Conservation (phyloP, 2,888 invertebrate species). For the Spisula subtruncata region DNA sequence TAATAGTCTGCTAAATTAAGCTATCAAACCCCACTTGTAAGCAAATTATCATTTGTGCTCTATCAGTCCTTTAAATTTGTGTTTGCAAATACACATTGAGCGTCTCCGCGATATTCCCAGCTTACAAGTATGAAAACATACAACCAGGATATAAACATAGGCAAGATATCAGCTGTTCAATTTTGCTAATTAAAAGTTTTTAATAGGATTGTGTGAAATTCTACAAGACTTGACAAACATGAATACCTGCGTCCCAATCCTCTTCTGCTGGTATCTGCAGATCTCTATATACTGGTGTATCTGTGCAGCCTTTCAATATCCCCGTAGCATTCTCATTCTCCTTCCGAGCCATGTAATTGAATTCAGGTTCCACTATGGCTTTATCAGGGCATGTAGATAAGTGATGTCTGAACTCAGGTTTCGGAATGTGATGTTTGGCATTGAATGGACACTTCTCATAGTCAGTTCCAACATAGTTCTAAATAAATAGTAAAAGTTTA, state of each 20-base stretch:
- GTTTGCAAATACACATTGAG: no score
- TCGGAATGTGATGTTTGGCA: constrained; percentile 82
- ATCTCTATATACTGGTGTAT: constrained; percentile 74
- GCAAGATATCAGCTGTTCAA: no score
- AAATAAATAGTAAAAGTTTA: constrained; percentile 36
- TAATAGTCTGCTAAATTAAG: no score
- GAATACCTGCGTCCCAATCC: constrained; percentile 77
- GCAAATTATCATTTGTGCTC: no score
- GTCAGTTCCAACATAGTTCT: constrained; percentile 79
- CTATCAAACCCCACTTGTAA: no score
- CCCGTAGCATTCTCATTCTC: constrained; percentile 60
- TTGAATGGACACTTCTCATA: constrained; percentile 82
- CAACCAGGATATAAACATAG: no score
- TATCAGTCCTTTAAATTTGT: no score
- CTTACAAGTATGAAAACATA: no score
- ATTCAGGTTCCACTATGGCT: constrained; percentile 77
- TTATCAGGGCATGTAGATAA: constrained; percentile 80
- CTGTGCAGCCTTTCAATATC: constrained; percentile 73
- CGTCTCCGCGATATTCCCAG: no score
- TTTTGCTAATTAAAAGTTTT: no score
- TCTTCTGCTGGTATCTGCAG: constrained; percentile 56
- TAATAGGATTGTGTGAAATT: no score
- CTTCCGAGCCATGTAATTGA: constrained; percentile 61
- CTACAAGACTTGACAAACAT: no score
- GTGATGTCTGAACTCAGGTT: constrained; percentile 81